A percentile compares a stretch with the other conserved stretches of the same genome.
These are phyloP conservation scores for Celastrina argiolus DNA, from an alignment of 2,888 invertebrate genomes.

Conservation along the genomic window DNA sequence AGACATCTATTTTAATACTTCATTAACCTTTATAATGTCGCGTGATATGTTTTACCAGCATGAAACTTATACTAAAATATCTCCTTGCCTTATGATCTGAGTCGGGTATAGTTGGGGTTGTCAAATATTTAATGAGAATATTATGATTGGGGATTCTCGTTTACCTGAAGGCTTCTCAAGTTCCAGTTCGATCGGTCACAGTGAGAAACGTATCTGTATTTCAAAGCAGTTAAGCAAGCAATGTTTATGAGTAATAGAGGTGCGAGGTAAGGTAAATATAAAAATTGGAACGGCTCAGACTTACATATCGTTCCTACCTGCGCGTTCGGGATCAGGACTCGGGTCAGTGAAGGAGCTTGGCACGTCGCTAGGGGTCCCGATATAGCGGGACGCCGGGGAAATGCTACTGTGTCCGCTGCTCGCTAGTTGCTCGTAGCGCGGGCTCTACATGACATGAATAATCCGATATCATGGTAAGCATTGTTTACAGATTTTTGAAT, in stretches of 20 bases:
- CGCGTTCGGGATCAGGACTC: slow-evolving; percentile 66
- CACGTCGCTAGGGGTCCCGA: slow-evolving; percentile 64
- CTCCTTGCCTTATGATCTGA: background rate
- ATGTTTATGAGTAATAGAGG: slow-evolving; percentile 27
- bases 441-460: slow-evolving; percentile 51
- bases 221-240: slow-evolving; percentile 24
- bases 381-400: slow-evolving; percentile 62
- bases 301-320: slow-evolving; percentile 79
- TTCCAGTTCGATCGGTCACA: slow-evolving; percentile 10
- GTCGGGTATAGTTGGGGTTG: background rate
- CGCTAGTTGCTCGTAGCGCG: slow-evolving; percentile 70
- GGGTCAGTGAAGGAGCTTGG: slow-evolving; percentile 64
- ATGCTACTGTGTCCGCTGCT: slow-evolving; percentile 71
- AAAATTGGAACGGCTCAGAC: slow-evolving; percentile 74
- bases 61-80: background rate
- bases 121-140: background rate
- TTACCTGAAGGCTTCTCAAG: slow-evolving; percentile 20
- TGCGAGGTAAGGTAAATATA: slow-evolving; percentile 47
- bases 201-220: slow-evolving; percentile 22
- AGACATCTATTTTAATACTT: background rate
- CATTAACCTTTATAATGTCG: background rate
- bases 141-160: background rate
- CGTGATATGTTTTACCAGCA: background rate
- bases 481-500: background rate
- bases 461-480: background rate